These are phyloP conservation scores for Columba guinea DNA, from an alignment of 2,797 vertebrate species.

Conservation along the genomic window DNA sequence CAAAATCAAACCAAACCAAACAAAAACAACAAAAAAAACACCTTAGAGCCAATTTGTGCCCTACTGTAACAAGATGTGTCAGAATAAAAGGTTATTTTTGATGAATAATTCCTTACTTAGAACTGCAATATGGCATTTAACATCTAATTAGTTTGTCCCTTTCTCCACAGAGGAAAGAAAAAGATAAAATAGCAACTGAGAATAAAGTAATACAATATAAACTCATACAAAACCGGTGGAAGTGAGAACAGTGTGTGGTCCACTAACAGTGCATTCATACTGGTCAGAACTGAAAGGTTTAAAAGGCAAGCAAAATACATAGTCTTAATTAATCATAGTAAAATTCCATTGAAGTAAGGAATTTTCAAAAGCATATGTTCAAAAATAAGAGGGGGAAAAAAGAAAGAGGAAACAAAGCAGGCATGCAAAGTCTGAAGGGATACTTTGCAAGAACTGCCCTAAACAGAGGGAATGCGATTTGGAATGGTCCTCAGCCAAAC, in stretches of 20 bases:
- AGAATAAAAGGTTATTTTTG: slow-evolving; percentile 20
- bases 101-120: background rate
- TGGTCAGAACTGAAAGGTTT: background rate
- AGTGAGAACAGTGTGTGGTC: background rate
- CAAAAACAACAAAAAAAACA: no score
- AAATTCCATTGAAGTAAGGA: background rate
- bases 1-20: no score
- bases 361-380: background rate
- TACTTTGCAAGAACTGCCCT: background rate
- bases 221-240: background rate
- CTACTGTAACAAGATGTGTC: background rate
- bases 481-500: background rate
- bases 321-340: background rate
- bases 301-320: background rate
- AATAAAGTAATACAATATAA: background rate
- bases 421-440: background rate
- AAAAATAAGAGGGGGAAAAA: background rate
- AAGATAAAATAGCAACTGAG: background rate
- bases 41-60: background rate
- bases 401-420: background rate
- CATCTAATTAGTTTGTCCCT: background rate
- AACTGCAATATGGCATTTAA: background rate
- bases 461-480: background rate
- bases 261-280: background rate
- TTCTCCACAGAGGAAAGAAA: background rate